Evolutionary conservation across 2,888 invertebrate species (phyloP).

Genomic region (Trissolcus brochymenae): DNA sequence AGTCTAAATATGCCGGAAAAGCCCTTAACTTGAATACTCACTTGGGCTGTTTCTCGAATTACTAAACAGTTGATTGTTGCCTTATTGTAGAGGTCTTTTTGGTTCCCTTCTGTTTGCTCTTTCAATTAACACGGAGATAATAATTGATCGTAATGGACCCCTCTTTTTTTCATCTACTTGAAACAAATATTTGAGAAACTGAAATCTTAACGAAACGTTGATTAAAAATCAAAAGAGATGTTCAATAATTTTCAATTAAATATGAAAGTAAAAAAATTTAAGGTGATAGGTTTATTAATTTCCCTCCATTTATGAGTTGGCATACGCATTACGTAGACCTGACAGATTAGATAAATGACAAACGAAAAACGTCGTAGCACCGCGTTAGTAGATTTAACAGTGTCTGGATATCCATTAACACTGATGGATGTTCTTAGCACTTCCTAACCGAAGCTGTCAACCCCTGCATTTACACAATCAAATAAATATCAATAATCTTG

Average conservation of each 20-base stretch:
- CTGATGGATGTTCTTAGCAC: constrained; percentile 53
- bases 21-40: constrained; percentile 46
- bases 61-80: constrained; percentile 41
- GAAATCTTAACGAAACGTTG: neutral
- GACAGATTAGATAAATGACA: constrained; percentile 55
- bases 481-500: constrained; percentile 52
- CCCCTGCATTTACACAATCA: constrained; percentile 41
- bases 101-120: constrained; percentile 2
- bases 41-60: constrained; percentile 42
- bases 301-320: constrained; percentile 40
- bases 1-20: constrained; percentile 40
- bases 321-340: constrained; percentile 37
- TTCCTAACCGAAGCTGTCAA: constrained; percentile 38
- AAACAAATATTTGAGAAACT: neutral
- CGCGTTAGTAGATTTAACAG: constrained; percentile 47
- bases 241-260: no score
- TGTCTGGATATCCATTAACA: constrained; percentile 56
- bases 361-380: constrained; percentile 51
- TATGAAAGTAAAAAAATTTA: neutral
- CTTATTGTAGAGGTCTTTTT: constrained; percentile 27
- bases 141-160: no score
- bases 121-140: no score
- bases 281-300: constrained; percentile 33
- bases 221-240: no score
- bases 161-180: no score